These are phyloP conservation scores for Nyctibius bracteatus DNA, from an alignment of 2,113 vertebrate genomes.

Conservation along the genomic window DNA sequence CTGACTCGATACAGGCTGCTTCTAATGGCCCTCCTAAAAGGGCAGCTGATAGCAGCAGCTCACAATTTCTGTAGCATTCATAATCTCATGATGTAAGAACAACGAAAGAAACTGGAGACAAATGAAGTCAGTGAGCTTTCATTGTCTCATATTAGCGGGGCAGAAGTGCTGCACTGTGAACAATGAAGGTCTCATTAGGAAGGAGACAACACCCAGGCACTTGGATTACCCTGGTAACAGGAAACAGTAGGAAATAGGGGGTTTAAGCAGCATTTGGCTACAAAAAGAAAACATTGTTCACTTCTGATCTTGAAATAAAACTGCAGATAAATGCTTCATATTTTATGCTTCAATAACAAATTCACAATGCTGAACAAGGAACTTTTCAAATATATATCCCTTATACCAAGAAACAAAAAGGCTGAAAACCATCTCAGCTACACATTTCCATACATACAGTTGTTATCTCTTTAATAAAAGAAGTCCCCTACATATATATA, in stretches of 20 bases:
- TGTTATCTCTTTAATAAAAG: background rate
- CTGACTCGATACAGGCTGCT: background rate
- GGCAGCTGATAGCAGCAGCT: background rate
- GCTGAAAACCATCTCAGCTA: background rate
- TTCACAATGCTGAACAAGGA: background rate
- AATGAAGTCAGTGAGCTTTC: background rate
- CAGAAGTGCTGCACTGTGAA: background rate
- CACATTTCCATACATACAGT: background rate
- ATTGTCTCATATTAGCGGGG: background rate
- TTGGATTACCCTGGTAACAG: background rate
- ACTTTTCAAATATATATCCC: background rate
- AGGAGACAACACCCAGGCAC: background rate
- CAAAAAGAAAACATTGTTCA: background rate
- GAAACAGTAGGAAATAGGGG: background rate
- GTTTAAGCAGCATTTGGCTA: background rate
- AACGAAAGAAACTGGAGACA: background rate
- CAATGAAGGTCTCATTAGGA: background rate
- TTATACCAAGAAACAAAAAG: background rate
- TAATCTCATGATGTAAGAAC: background rate
- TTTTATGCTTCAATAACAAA: background rate
- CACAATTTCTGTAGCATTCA: background rate
- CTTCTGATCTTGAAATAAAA: background rate
- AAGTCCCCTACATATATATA: rapidly evolving
- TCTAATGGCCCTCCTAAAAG: background rate
- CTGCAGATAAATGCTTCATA: background rate